Conservation (phyloP, 2,888 invertebrate genomes). For the Sabatieria punctata region DNA sequence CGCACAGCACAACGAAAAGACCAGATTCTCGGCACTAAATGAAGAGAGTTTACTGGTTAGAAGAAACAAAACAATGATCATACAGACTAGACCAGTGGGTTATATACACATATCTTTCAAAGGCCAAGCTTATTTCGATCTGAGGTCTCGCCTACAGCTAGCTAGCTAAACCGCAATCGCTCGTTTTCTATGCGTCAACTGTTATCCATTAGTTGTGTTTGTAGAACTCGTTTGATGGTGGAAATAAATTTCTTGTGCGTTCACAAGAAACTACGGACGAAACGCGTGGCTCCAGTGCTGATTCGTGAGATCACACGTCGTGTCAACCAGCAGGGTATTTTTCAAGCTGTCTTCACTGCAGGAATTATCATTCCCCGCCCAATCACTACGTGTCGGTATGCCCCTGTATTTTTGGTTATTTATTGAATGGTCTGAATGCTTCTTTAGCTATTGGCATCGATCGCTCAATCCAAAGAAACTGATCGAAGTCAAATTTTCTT, state of each 20-base stretch:
- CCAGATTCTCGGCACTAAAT: too few species aligned
- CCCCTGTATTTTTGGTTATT: not conserved
- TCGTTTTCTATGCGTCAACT: too few species aligned
- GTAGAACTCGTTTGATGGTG: constrained; percentile 68
- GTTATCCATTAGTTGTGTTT: too few species aligned
- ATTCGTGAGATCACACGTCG: constrained; percentile 94
- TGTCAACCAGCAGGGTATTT: constrained; percentile 79
- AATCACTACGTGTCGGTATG: constrained; percentile 67
- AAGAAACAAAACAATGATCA: too few species aligned
- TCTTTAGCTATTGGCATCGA: constrained; percentile 78
- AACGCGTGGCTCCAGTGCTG: constrained; percentile 90
- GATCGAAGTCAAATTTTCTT: constrained; percentile 96
- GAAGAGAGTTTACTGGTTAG: too few species aligned
- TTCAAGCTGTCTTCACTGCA: constrained; percentile 94
- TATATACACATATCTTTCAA: too few species aligned
- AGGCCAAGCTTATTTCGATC: too few species aligned
- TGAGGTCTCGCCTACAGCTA: too few species aligned
- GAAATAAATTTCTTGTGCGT: constrained; percentile 99
- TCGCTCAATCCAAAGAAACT: constrained; percentile 94
- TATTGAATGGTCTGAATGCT: not conserved
- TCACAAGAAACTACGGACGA: constrained; percentile 89
- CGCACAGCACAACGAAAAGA: too few species aligned
- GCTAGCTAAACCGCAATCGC: too few species aligned
- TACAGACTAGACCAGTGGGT: too few species aligned
- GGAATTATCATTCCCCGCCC: constrained; percentile 96